Base-by-base conservation (phyloP, 2,888 invertebrate species). In the Silvanus unidentatus region DNA sequence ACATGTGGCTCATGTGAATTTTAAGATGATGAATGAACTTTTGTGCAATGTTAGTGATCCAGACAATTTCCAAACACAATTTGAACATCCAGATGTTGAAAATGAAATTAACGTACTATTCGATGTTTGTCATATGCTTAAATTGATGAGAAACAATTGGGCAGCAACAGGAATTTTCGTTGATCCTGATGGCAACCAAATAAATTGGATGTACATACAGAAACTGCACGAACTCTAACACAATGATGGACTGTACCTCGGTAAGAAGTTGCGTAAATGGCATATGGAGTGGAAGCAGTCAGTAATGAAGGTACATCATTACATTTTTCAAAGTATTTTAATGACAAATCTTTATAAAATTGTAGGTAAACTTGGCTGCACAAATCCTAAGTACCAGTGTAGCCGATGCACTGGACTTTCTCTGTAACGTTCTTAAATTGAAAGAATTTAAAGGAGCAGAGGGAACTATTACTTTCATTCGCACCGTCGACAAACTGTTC, bases 401-500 rank as follows among this genome's bases (percentile, higher is more conserved):
- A 5, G 49, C 53, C 2, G 47, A 51, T 38, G 47, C 49, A 11
- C 35, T 53, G 1, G 11, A 40, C 9, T 46, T 39, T 41, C 45
- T 43, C n/a, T 8, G 12, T 9, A n/a, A 44, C 5, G 11, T 5
- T 28, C 12, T 34, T 1, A 27, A 43, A 13, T 10, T 42, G 1
- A 6, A 11, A 9, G 10, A 42, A 11, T 49, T 52, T 43, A 1
- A 29, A 16, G 38, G 29, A 22, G 27, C 38, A 16, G 47, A 45
- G 12, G 49, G 43, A 14, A 52, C 52, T 11, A 15, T 34, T 11
- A 37, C 38, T 27, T 49, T 52, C 30, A 54, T 52, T 12, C 15
- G 39, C 22, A 47, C 41, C 5, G 39, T 62, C 5, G 55, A 62
- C 37, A 43, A 58, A 30, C 42, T 53, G 3, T 63, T 63, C 44